These are phyloP conservation scores for Metridium senile DNA, from an alignment of 92 coral and sea anemone genomes.

Conservation along the genomic window DNA sequence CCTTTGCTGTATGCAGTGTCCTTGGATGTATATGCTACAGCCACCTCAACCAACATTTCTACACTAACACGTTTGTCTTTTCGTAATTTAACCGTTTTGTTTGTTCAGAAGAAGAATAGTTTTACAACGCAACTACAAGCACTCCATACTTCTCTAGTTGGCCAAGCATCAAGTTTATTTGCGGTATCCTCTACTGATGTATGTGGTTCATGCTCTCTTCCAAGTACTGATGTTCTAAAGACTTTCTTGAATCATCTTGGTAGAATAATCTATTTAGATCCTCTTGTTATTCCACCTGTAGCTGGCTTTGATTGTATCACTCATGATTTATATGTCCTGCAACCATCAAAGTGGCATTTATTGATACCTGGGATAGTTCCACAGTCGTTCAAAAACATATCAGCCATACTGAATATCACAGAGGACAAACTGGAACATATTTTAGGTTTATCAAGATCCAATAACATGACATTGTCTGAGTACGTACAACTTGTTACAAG, in stretches of 20 bases:
- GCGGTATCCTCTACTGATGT: conserved; percentile 46
- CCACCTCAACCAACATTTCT: conserved; percentile 13
- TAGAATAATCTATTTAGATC: conserved; percentile 33
- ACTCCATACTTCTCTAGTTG: conserved; percentile 33
- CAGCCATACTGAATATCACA: conserved; percentile 40
- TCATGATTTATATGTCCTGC: conserved; percentile 43
- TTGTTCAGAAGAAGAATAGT: conserved; percentile 16
- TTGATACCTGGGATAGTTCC: conserved; percentile 52
- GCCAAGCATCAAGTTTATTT: conserved; percentile 39
- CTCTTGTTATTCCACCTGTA: conserved; percentile 26
- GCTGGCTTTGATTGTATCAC: conserved; percentile 36
- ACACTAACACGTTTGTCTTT: conserved; percentile 17
- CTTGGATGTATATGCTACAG: conserved; percentile 19
- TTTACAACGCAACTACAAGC: background rate
- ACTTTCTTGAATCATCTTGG: conserved; percentile 46
- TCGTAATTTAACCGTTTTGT: conserved; percentile 29
- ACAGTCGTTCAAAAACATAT: conserved; percentile 42
- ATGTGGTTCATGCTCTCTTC: conserved; percentile 39
- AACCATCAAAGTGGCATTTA: conserved; percentile 64
- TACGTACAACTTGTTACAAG: conserved; percentile 24
- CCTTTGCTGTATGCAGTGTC: conserved; percentile 54
- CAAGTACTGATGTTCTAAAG: conserved; percentile 53
- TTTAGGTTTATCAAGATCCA: conserved; percentile 25
- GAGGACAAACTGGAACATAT: conserved; percentile 50
- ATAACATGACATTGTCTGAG: conserved; percentile 40